A percentile compares a stretch with the other conserved stretches of the same genome.
These are phyloP conservation scores for Pelmatolapia mariae DNA, from an alignment of 2,113 vertebrate genomes.

Conservation along the genomic window DNA sequence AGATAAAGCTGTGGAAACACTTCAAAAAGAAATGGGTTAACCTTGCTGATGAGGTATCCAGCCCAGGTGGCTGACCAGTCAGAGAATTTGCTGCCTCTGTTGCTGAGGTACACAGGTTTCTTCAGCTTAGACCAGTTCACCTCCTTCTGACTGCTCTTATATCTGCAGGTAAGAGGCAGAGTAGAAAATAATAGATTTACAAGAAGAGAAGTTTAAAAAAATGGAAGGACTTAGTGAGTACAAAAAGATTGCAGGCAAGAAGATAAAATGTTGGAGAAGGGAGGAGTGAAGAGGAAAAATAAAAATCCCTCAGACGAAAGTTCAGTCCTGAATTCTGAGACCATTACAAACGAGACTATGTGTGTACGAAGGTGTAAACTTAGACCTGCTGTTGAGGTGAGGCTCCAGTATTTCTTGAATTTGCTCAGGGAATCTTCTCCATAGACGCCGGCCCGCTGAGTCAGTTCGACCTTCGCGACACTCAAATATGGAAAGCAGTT, in stretches of 20 bases:
- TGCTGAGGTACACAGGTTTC: slow-evolving; percentile 94
- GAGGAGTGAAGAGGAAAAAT: neutral
- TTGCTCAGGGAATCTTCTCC: slow-evolving; percentile 95
- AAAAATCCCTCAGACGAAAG: no score
- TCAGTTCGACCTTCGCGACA: slow-evolving; percentile 83
- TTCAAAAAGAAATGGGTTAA: slow-evolving; percentile 27
- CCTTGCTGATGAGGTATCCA: slow-evolving; percentile 96
- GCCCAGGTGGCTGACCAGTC: slow-evolving; percentile 98
- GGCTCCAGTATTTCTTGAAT: slow-evolving; percentile 96
- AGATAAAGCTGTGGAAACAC: neutral
- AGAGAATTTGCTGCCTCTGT: slow-evolving; percentile 88
- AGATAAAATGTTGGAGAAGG: neutral
- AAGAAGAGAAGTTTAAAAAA: neutral
- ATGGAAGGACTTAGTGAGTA: neutral
- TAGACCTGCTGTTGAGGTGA: slow-evolving; percentile 92
- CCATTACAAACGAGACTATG: neutral
- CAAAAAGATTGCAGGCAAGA: neutral
- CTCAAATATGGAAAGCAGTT: slow-evolving; percentile 88
- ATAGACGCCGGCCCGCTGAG: slow-evolving; percentile 83
- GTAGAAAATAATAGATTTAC: neutral
- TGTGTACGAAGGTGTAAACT: neutral
- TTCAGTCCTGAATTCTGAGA: neutral
- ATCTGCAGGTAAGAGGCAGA: slow-evolving; percentile 66
- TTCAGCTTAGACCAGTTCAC: slow-evolving; percentile 91
- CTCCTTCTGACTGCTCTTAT: slow-evolving; percentile 94